Evolutionary conservation across 2,797 vertebrate genomes (phyloP), one percentile per base, ranked within the genome.

Genomic region (Argyrosomus regius): DNA sequence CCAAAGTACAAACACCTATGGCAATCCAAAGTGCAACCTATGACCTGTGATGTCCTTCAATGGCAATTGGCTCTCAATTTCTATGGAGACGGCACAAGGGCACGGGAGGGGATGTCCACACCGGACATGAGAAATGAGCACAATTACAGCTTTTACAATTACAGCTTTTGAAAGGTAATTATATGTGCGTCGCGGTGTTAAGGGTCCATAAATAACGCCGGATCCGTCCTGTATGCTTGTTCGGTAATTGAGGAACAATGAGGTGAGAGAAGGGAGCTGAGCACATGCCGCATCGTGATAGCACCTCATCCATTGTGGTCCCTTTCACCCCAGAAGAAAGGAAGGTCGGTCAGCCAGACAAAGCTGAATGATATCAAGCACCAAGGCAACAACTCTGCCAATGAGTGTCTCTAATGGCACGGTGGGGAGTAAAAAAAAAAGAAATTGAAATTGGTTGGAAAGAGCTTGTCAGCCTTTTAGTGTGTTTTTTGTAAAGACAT

Each of bases 61-160:
- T 24, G 3, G 61, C 56, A 78, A 81, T 41, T 57, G 53, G 81
- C 88, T 88, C 75, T 90, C 78, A 72, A 83, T 91, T 80, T 88
- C 85, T 71, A 91, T 84, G 70, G 87, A 75, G 72, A 87, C 70
- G 39, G 64, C 52, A 48, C 8, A 17, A 80, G 87, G 80, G 69
- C 73, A 81, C 39, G 49, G 71, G 67, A 59, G 81, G 56, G 78
- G 76, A 76, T 26, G 77, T 89, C 80, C 54, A 8, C 74, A 18
- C 45, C 5, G 78, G 87, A 91, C 84, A 80, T 93, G 92, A 94
- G 90, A 89, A 95, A 94, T 92, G 90, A 93, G 88, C 78, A 58
- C 93, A 93, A 94, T 95, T 94, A 95, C 82, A 78, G 89, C 66
- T 72, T 90, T 84, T 89, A 58, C 93, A 93, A 94, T 95, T 94